Conservation (phyloP, 2,113 vertebrate genomes). For the Anser cygnoides region DNA sequence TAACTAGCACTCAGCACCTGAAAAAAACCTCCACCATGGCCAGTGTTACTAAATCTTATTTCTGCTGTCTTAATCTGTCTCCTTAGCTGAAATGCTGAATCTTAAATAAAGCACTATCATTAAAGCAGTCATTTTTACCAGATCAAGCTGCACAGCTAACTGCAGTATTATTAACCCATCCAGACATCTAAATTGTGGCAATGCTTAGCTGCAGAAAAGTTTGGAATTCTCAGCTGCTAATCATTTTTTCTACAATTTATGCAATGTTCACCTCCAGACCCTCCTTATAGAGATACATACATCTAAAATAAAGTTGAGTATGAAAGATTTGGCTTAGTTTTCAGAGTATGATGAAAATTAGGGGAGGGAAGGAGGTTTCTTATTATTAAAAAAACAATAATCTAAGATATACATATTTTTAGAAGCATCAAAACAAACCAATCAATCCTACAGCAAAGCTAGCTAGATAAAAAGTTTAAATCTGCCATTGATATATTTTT, state of each 20-base stretch:
- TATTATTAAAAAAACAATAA: background rate
- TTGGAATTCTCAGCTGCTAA: background rate
- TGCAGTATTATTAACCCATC: background rate
- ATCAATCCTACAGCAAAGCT: background rate
- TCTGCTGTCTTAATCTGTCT: background rate
- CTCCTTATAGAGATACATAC: background rate
- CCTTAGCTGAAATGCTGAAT: background rate
- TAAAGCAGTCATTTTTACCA: background rate
- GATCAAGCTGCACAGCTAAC: background rate
- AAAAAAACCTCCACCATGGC: background rate
- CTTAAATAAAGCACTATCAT: background rate
- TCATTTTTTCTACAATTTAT: background rate
- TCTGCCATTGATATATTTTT: background rate
- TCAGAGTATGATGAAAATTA: background rate
- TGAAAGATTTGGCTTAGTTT: background rate
- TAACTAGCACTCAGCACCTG: background rate
- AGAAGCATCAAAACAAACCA: background rate
- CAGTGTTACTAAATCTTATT: background rate
- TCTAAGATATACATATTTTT: background rate
- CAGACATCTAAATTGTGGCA: background rate
- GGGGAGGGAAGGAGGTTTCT: background rate
- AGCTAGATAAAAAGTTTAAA: background rate
- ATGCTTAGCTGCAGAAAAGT: background rate
- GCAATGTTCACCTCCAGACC: background rate
- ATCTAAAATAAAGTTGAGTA: background rate